A percentile compares a stretch with the other conserved stretches of the same genome.
Evolutionary conservation across 2,888 invertebrate species (phyloP).

Genomic region (Melanophora roralis): DNA sequence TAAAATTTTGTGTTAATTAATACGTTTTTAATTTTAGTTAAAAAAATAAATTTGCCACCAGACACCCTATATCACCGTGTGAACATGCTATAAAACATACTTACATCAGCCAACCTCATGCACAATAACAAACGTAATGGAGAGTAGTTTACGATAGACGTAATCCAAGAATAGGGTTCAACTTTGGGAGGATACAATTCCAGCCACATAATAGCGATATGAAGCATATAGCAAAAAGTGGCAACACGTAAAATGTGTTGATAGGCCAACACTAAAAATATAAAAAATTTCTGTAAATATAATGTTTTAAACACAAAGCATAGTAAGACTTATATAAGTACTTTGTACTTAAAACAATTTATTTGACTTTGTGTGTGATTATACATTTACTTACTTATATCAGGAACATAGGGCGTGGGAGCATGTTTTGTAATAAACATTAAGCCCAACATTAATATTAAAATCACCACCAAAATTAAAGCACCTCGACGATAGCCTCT

Average conservation of each 20-base stretch:
- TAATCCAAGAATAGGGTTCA: constrained; percentile 66
- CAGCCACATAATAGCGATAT: constrained; percentile 72
- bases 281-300: not conserved
- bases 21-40: no score
- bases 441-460: constrained; percentile 69
- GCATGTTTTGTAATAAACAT: constrained; percentile 73
- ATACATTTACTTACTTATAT: constrained; percentile 68
- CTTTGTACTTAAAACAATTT: no score
- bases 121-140: constrained; percentile 69
- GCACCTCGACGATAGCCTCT: constrained; percentile 72
- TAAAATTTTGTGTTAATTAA: no score
- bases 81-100: constrained; percentile 47
- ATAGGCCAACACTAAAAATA: constrained; percentile 69
- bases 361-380: no score
- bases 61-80: no score
- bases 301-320: not conserved
- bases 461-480: constrained; percentile 69
- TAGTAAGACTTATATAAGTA: not conserved
- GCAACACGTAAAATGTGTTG: constrained; percentile 68
- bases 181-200: constrained; percentile 71
- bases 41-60: no score
- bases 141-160: constrained; percentile 66
- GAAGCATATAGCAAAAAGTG: constrained; percentile 71
- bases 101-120: constrained; percentile 70
- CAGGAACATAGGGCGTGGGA: constrained; percentile 72